A percentile compares a stretch with the other conserved stretches of the same genome.
Evolutionary conservation across 1,140 invertebrate genomes (phyloP).

Genomic region (Thrips palmi): DNA sequence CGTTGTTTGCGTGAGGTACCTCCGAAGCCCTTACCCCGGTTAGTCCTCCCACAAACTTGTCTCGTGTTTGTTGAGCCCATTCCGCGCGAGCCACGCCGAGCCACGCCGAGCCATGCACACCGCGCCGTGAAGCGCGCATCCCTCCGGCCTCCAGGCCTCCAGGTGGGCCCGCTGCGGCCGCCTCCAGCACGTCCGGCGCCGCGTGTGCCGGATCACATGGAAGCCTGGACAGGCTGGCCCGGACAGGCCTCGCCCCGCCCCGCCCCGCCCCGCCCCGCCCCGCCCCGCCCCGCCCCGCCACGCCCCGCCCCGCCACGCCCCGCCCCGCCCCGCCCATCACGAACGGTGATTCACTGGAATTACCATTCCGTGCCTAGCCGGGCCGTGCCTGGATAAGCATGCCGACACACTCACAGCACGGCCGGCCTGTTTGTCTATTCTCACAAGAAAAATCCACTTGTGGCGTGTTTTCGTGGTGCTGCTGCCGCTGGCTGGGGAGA

Average conservation of each 20-base stretch:
- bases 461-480: background rate
- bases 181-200: too few species aligned
- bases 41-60: too few species aligned
- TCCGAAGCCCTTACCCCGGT: too few species aligned
- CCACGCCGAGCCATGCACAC: too few species aligned
- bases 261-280: conserved; percentile 13
- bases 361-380: conserved; percentile 11
- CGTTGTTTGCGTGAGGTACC: too few species aligned
- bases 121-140: too few species aligned
- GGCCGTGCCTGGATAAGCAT: conserved; percentile 22
- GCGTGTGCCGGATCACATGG: too few species aligned
- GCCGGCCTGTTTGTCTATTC: background rate
- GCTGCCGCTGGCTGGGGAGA: background rate
- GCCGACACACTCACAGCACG: background rate
- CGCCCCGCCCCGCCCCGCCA: conserved; percentile 23
- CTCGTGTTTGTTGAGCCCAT: too few species aligned
- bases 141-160: too few species aligned
- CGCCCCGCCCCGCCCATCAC: conserved; percentile 21
- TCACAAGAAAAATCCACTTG: too few species aligned
- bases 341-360: conserved; percentile 26
- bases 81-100: too few species aligned
- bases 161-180: too few species aligned
- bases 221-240: conserved; percentile 20
- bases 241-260: conserved; percentile 16
- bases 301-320: conserved; percentile 21